These are phyloP conservation scores for Crenichthys baileyi DNA, from an alignment of 2,797 vertebrate genomes.

Conservation along the genomic window DNA sequence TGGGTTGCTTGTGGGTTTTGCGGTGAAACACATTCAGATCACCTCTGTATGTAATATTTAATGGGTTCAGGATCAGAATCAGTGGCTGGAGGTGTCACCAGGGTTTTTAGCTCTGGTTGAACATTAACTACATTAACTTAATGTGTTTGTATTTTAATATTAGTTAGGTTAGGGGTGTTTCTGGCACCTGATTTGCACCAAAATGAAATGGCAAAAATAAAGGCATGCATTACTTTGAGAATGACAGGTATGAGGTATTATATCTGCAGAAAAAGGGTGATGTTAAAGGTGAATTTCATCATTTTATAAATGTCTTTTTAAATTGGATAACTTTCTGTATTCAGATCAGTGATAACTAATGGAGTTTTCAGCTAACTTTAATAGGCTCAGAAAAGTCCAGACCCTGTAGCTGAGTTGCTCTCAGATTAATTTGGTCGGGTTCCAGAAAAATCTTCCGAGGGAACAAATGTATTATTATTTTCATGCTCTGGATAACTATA, in stretches of 20 bases:
- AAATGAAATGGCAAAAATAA: neutral
- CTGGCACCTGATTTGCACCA: neutral
- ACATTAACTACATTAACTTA: neutral
- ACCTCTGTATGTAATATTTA: neutral
- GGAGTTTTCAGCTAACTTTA: too few relatives aligned
- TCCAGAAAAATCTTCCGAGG: too few relatives aligned
- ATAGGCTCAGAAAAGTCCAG: neutral
- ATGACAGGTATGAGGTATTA: neutral
- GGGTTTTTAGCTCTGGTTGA: neutral
- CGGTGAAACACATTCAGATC: neutral
- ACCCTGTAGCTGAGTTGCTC: neutral
- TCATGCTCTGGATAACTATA: too few relatives aligned
- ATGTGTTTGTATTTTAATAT: neutral
- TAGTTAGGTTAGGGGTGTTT: neutral
- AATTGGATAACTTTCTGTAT: too few relatives aligned
- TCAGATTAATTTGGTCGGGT: neutral
- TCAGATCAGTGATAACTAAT: too few relatives aligned
- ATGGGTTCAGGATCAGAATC: conserved; percentile 3
- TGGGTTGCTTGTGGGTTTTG: neutral
- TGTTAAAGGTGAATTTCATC: neutral
- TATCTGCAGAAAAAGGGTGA: neutral
- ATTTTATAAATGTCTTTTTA: too few relatives aligned
- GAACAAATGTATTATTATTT: too few relatives aligned
- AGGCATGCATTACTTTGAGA: neutral
- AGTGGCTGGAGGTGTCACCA: neutral